Conservation (phyloP, 2,113 vertebrate species). For the Alces alces region DNA sequence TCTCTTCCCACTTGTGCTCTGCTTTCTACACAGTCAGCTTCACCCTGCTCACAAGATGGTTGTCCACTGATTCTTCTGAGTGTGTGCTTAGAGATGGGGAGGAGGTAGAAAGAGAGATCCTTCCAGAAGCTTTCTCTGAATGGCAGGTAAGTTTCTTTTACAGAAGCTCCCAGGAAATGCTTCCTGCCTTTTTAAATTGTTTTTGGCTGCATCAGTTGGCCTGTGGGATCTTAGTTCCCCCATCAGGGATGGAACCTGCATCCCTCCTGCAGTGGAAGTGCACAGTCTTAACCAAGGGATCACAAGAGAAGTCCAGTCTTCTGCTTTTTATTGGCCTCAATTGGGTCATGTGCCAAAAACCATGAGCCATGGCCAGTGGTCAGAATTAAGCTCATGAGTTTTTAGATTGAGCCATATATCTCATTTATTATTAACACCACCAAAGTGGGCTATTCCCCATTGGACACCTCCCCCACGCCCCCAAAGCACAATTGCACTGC, state of each 20-base stretch:
- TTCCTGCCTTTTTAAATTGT: background rate
- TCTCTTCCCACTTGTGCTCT: constrained; percentile 7
- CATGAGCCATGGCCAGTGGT: background rate
- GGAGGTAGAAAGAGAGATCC: background rate
- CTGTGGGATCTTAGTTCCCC: background rate
- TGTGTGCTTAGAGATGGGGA: background rate
- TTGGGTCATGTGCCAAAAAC: background rate
- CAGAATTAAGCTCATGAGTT: background rate
- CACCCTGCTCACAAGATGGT: background rate
- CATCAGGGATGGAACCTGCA: background rate
- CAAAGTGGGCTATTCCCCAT: background rate
- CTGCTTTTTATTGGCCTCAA: background rate
- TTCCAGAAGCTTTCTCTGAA: constrained; percentile 9
- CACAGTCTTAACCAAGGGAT: background rate
- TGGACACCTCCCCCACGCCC: background rate
- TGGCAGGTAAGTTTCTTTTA: constrained; percentile 4
- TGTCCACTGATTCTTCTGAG: background rate
- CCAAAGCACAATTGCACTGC: background rate
- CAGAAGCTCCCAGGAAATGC: background rate
- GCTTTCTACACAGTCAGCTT: background rate
- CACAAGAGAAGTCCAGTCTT: background rate
- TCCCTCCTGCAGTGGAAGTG: background rate
- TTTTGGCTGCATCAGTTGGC: background rate
- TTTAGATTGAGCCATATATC: constrained; percentile 20
- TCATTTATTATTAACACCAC: background rate